phyloP scores from a whole-genome alignment of 64 coral and sea anemone genomes.

The Montipora sp. region DNA sequence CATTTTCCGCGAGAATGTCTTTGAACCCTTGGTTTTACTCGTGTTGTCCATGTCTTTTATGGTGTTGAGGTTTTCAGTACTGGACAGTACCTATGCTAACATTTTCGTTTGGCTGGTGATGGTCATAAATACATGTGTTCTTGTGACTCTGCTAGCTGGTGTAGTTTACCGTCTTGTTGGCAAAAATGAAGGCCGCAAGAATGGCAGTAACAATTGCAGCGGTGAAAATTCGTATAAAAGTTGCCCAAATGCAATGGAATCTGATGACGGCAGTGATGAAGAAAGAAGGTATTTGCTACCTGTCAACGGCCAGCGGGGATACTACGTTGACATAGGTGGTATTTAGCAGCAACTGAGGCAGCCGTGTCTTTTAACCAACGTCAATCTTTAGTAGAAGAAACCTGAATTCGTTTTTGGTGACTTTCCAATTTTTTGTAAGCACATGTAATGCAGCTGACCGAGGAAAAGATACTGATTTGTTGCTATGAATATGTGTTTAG shows the following conservation, averaged over 20 bases:
- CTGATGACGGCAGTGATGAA: background rate
- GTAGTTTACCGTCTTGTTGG: background rate
- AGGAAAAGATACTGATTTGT: too few relatives aligned
- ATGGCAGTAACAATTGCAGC: too few relatives aligned
- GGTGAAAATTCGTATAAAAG: too few relatives aligned
- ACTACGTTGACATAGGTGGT: too few relatives aligned
- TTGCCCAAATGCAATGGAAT: too few relatives aligned
- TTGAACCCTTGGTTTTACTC: background rate
- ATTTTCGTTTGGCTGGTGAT: slow-evolving; percentile 47
- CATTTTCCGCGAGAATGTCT: slow-evolving; percentile 6
- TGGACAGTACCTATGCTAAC: slow-evolving; percentile 3
- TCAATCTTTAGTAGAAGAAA: too few relatives aligned
- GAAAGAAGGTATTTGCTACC: background rate
- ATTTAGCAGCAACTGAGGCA: too few relatives aligned
- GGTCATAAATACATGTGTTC: background rate
- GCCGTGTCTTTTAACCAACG: too few relatives aligned
- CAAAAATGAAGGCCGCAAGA: background rate
- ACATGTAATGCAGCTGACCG: too few relatives aligned
- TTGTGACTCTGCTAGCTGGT: background rate
- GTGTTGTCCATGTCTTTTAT: slow-evolving; percentile 50
- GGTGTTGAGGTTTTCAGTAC: slow-evolving; percentile 33
- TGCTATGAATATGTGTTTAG: too few relatives aligned
- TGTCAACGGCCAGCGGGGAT: background rate
- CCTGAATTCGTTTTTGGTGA: too few relatives aligned
- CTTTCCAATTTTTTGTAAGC: too few relatives aligned